A percentile compares a stretch with the other conserved stretches of the same genome.
Conservation (phyloP, 35 echinoderm and acorn worm genomes). For the Eucidaris tribuloides region DNA sequence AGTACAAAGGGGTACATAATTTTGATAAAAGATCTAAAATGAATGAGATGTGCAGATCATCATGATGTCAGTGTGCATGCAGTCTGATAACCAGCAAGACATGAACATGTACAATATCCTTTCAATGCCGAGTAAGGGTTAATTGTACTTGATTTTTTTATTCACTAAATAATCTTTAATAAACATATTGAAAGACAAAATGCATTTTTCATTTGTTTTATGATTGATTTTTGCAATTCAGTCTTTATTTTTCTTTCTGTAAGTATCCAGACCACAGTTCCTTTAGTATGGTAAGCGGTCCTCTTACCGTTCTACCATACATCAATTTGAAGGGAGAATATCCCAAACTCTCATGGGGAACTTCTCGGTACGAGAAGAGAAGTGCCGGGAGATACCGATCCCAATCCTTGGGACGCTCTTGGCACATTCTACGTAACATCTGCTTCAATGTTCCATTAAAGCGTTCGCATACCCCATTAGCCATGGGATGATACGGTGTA, state of each 20-base stretch:
- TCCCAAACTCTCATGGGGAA: constrained; percentile 46
- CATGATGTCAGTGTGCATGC: too few species aligned
- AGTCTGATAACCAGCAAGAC: too few species aligned
- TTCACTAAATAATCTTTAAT: too few species aligned
- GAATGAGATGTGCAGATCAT: too few species aligned
- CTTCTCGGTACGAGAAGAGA: constrained; percentile 55
- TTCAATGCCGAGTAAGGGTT: too few species aligned
- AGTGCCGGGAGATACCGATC: constrained; percentile 26
- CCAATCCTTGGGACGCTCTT: constrained; percentile 42
- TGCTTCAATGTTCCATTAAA: constrained; percentile 57
- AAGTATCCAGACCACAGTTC: constrained; percentile 43
- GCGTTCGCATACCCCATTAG: constrained; percentile 36
- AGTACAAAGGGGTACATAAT: too few species aligned
- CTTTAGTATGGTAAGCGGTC: constrained; percentile 44
- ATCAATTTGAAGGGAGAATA: constrained; percentile 59
- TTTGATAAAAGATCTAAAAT: too few species aligned
- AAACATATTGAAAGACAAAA: too few species aligned
- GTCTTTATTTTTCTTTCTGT: constrained; percentile 41
- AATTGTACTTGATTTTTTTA: too few species aligned
- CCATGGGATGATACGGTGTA: constrained; percentile 57
- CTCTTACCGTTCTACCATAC: constrained; percentile 36
- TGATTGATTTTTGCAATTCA: too few species aligned
- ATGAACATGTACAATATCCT: too few species aligned
- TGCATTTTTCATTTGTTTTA: too few species aligned
- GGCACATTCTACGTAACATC: constrained; percentile 13